A percentile compares a stretch with the other conserved stretches of the same genome.
Evolutionary conservation across 2,113 vertebrate species (phyloP).

Genomic region (Aptenodytes patagonicus): DNA sequence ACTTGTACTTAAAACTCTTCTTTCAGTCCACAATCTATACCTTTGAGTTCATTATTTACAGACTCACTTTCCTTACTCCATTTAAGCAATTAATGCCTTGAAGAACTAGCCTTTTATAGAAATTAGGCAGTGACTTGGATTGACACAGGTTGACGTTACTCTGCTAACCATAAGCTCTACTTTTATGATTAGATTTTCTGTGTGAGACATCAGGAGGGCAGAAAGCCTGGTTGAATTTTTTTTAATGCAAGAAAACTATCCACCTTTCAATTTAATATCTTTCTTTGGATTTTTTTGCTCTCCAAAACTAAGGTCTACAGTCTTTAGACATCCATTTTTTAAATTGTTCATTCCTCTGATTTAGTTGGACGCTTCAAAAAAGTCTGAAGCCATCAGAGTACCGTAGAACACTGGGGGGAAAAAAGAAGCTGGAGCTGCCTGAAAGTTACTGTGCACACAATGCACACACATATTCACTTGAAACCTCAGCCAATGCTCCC

Average conservation of each 20-base stretch:
- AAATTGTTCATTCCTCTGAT: background rate
- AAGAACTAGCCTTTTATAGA: background rate
- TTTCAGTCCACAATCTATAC: background rate
- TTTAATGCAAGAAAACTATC: background rate
- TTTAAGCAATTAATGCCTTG: background rate
- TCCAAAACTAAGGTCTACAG: background rate
- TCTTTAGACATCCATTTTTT: background rate
- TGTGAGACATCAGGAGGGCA: accelerated
- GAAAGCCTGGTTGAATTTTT: background rate
- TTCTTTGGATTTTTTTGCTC: background rate
- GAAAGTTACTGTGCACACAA: background rate
- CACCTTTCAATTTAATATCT: background rate
- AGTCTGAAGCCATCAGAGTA: background rate
- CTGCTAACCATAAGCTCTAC: background rate
- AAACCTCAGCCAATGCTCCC: background rate
- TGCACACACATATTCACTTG: background rate
- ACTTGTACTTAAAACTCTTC: background rate
- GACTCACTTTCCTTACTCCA: background rate
- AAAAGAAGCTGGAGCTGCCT: background rate
- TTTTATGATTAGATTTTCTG: background rate
- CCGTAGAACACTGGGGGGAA: background rate
- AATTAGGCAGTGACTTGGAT: background rate
- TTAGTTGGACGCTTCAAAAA: background rate
- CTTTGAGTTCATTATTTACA: background rate
- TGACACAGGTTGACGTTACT: background rate